Evolutionary conservation across 2,797 vertebrate genomes (phyloP), one percentile per base, ranked within the genome.

Genomic region (Lindbergichthys nudifrons): DNA sequence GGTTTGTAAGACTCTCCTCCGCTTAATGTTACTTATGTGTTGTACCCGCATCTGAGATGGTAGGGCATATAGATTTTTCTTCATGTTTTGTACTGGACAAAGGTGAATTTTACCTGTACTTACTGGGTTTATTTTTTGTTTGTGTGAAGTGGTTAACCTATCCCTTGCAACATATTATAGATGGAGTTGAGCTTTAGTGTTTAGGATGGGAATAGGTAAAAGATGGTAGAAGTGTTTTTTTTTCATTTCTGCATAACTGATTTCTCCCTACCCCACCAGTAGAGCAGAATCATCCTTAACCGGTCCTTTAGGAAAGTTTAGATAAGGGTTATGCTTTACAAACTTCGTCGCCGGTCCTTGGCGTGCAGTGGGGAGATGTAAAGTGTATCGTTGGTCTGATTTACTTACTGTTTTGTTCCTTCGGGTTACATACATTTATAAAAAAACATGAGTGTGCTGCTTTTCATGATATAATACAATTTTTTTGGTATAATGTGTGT

Each of bases 81-180:
- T 80, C 83, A 71, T 86, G 76, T 93, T 93, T 92, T 93, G 80
- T 94, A 93, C 92, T 94, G 92, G 95, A 96, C 95, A 95, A 95
- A 94, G 95, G 95, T 95, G 93, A 88, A 88, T 92, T 94, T 94
- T 93, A 92, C 94, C 94, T 92, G 92, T 89, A 87, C 90, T 90
- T 93, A 69, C 82, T 87, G 75, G 81, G 69, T 77, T 63, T 59
- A 72, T 46, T 65, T 56, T 72, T 73, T 41, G n/a, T 16, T 23
- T 42, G 12, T 75, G 39, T 93, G 89, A 83, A 85, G 88, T 90
- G 85, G 86, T 89, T 88, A 77, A 86, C 82, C 85, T 81, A 80
- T 87, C 82, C 71, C 74, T 90, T 88, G 79, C 88, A 68, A 88
- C 67, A 67, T 90, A 81, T 82, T 67, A 59, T 89, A 83, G 82